Evolutionary conservation across 2,797 vertebrate species (phyloP).

Genomic region (Sebastes hubbsi): DNA sequence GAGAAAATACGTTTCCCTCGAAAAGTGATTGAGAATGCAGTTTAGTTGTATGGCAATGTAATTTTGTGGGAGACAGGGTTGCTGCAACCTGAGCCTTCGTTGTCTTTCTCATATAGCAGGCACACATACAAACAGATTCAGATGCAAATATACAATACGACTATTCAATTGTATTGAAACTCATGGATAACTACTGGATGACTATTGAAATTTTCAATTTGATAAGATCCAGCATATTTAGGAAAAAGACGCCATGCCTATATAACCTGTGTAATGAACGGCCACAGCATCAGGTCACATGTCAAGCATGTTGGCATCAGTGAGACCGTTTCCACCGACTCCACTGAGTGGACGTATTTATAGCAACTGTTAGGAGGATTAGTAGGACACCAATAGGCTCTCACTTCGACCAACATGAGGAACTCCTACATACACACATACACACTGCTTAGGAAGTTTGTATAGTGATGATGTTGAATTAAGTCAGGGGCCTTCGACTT

Average conservation of each 20-base stretch:
- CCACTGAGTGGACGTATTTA: background rate
- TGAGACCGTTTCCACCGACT: background rate
- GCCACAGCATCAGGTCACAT: background rate
- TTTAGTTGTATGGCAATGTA: no score
- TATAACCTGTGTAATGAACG: background rate
- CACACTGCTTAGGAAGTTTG: background rate
- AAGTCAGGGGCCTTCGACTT: background rate
- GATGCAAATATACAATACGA: background rate
- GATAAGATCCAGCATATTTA: background rate
- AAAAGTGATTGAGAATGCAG: no score
- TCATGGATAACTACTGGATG: no score
- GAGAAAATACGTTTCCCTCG: no score
- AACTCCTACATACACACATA: background rate
- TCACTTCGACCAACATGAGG: conserved; percentile 23
- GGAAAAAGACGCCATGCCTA: background rate
- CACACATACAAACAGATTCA: background rate
- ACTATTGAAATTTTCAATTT: background rate
- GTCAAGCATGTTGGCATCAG: background rate
- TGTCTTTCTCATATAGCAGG: background rate
- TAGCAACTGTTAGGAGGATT: conserved; percentile 25
- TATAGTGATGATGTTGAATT: background rate
- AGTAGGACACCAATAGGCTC: conserved; percentile 4
- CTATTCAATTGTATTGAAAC: background rate
- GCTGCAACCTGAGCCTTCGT: no score
- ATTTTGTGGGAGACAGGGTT: no score